Evolutionary conservation across 2,797 vertebrate genomes (phyloP), one percentile per base, ranked within the genome.

Genomic region (Oreonectes daqikongensis): DNA sequence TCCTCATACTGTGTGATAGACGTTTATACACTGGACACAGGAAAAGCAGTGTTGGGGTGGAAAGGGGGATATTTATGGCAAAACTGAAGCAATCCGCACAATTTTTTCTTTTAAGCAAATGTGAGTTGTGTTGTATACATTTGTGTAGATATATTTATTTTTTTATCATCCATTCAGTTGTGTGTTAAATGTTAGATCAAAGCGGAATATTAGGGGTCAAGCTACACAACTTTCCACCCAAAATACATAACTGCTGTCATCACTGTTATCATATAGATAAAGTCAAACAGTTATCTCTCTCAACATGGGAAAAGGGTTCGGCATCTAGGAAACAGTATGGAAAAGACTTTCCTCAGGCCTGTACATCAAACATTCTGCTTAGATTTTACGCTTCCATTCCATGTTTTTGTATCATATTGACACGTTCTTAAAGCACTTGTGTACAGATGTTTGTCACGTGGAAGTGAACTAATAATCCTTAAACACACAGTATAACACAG

Each of bases 61-160:
- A 53, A 35, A n/a, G 32, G 1, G 71, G 42, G 35, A 59, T 75
- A 72, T 74, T 75, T 75, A 77, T 60, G 40, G 42, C 71, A 72
- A n/a, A 68, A 72, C 12, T 28, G 38, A 81, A 76, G 70, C 70
- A 72, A 42, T 28, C 73, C 77, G 26, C 86, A 89, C 88, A 86
- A 83, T 61, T 83, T 24, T 72, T 50, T 78, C 65, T 60, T 64
- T 42, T 57, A 72, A 79, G 84, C 26, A 35, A 42, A 75, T 52
- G 30, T 79, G 30, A 78, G 24, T 75, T 50, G 59, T 55, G 70
- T 74, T 84, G 84, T 70, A 84, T 82, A 72, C 70, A 72, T 75
- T 78, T 87, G 82, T 79, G 74, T 50, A 76, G 87, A 85, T 90
- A 91, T 93, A 94, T 94, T 95, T 94, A 94, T 94, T 94, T 93